Percentiles rank a stretch among this genome's conserved stretches.
These are phyloP conservation scores for Leptarthrus brevirostris DNA, from an alignment of 2,888 invertebrate species.

Conservation along the genomic window DNA sequence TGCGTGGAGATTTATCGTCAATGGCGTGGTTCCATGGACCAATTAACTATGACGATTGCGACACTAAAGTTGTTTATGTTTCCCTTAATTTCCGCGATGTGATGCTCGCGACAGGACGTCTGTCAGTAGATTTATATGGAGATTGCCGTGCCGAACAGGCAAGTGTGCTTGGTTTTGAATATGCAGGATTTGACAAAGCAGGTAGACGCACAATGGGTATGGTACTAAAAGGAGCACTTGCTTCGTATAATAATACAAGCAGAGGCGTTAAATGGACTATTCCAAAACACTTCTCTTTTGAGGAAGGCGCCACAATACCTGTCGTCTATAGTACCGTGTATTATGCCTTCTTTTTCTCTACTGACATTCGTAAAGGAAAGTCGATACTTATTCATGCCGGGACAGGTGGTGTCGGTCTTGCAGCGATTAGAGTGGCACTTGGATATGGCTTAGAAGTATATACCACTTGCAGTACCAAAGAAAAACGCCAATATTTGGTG, in stretches of 20 bases:
- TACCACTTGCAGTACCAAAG: conserved; percentile 77
- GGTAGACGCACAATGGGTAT: conserved; percentile 77
- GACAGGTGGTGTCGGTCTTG: conserved; percentile 80
- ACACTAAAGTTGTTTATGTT: conserved; percentile 71
- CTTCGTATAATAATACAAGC: conserved; percentile 69
- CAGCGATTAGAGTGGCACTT: conserved; percentile 79
- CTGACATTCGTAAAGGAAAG: conserved; percentile 64
- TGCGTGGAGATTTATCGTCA: conserved; percentile 87
- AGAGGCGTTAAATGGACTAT: conserved; percentile 70
- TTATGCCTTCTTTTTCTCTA: conserved; percentile 67
- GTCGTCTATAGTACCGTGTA: conserved; percentile 80
- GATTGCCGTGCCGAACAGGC: conserved; percentile 74
- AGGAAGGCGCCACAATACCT: conserved; percentile 82
- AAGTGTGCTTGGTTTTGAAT: conserved; percentile 77
- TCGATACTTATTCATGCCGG: conserved; percentile 71
- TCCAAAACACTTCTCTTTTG: conserved; percentile 78
- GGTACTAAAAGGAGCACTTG: conserved; percentile 69
- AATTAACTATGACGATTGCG: conserved; percentile 69
- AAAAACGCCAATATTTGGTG: conserved; percentile 74
- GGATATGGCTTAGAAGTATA: conserved; percentile 74
- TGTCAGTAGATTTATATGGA: conserved; percentile 84
- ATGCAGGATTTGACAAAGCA: conserved; percentile 71
- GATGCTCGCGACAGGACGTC: conserved; percentile 92
- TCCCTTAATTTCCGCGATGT: conserved; percentile 94
- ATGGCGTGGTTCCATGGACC: conserved; percentile 84